Percentiles rank a stretch among this genome's conserved stretches.
Evolutionary conservation across 2,797 vertebrate genomes (phyloP).

Genomic region (Amazonetta brasiliensis): DNA sequence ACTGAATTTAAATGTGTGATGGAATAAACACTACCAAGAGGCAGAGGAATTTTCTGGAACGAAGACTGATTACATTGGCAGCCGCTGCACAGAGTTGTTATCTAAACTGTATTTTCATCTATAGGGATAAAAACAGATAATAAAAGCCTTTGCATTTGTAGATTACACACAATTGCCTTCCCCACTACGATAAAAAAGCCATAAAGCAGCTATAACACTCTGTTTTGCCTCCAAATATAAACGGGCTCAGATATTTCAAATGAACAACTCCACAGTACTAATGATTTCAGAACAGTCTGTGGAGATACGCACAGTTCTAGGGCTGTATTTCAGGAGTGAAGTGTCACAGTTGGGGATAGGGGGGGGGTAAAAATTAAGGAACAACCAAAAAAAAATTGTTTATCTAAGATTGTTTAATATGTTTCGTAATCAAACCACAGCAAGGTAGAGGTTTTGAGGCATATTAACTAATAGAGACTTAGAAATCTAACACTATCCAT

Average conservation of each 20-base stretch:
- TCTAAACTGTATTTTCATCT: background rate
- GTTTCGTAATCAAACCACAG: background rate
- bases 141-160: background rate
- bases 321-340: background rate
- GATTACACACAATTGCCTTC: background rate
- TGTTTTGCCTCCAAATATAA: background rate
- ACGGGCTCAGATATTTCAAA: background rate
- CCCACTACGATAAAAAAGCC: background rate
- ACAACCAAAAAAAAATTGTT: background rate
- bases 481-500: background rate
- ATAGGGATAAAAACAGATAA: background rate
- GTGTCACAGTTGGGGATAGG: background rate
- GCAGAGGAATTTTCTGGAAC: background rate
- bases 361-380: background rate
- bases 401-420: background rate
- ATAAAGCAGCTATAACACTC: background rate
- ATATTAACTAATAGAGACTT: background rate
- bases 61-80: background rate
- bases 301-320: background rate
- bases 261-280: background rate
- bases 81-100: background rate
- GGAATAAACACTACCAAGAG: background rate
- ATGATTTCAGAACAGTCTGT: background rate
- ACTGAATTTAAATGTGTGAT: background rate
- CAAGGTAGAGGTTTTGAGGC: background rate